Conservation (phyloP, 2,113 vertebrate species). For the Rhabdornis inornatus region DNA sequence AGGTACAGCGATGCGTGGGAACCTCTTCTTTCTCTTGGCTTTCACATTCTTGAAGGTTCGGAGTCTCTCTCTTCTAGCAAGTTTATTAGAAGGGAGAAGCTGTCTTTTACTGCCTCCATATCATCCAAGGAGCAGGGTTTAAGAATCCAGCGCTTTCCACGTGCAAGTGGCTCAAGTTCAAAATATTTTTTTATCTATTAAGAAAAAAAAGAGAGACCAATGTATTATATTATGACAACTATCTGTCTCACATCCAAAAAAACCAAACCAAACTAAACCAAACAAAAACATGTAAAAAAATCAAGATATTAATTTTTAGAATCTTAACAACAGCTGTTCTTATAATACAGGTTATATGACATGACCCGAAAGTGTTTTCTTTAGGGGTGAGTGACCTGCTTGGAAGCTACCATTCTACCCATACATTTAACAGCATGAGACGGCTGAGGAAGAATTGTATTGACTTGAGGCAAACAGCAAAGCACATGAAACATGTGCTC, state of each 20-base stretch:
- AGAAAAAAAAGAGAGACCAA: neutral
- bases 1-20: constrained; percentile 46
- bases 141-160: constrained; percentile 95
- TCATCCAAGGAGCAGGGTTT: constrained; percentile 88
- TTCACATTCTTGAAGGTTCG: constrained; percentile 89
- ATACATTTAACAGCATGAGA: constrained; percentile 28
- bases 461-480: neutral
- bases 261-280: neutral
- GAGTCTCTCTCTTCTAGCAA: constrained; percentile 92
- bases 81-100: constrained; percentile 89
- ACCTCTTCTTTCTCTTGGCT: neutral
- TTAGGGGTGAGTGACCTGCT: constrained; percentile 29
- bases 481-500: neutral
- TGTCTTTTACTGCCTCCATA: constrained; percentile 89
- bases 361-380: constrained; percentile 56
- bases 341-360: constrained; percentile 24
- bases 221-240: neutral
- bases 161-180: constrained; percentile 94
- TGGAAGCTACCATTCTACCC: constrained; percentile 19
- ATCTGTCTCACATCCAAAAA: neutral
- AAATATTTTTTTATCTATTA: constrained; percentile 94
- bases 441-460: neutral
- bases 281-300: neutral
- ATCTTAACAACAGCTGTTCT: constrained; percentile 11
- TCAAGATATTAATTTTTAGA: neutral